phyloP scores from a whole-genome alignment of 2,113 vertebrate genomes.

The Meles meles region DNA sequence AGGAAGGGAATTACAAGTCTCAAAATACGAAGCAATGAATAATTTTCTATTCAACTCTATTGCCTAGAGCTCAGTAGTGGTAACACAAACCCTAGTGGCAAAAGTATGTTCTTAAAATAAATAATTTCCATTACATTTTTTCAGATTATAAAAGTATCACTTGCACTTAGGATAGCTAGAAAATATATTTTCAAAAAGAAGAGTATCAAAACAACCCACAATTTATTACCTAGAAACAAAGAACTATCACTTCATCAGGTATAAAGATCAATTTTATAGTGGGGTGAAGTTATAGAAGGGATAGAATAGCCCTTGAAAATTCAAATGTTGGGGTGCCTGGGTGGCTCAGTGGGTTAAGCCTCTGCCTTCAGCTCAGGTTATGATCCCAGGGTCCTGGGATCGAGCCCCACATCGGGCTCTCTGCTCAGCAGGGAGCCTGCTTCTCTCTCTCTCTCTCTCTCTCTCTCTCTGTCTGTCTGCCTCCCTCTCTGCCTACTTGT shows the following conservation, averaged over 20 bases:
- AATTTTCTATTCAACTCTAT: conserved; percentile 7
- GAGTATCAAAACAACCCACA: neutral
- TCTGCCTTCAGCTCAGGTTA: no score
- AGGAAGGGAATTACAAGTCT: neutral
- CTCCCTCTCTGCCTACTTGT: no score
- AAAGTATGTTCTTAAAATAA: neutral
- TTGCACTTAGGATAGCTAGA: neutral
- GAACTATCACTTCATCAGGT: neutral
- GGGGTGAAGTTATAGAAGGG: neutral
- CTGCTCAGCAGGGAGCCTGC: no score
- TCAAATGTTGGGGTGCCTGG: no score
- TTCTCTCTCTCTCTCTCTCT: no score
- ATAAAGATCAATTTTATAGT: neutral
- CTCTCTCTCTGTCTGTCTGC: no score
- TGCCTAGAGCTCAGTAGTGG: neutral
- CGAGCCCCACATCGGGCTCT: no score
- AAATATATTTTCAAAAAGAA: neutral
- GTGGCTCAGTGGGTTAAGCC: no score
- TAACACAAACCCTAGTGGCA: neutral
- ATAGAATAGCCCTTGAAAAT: neutral
- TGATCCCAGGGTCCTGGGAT: no score
- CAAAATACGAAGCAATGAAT: conserved; percentile 18
- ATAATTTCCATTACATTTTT: neutral
- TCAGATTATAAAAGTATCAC: neutral
- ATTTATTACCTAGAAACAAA: conserved; percentile 31